phyloP scores from a whole-genome alignment of 2,888 invertebrate genomes.

The Ornithoptera alexandrae region DNA sequence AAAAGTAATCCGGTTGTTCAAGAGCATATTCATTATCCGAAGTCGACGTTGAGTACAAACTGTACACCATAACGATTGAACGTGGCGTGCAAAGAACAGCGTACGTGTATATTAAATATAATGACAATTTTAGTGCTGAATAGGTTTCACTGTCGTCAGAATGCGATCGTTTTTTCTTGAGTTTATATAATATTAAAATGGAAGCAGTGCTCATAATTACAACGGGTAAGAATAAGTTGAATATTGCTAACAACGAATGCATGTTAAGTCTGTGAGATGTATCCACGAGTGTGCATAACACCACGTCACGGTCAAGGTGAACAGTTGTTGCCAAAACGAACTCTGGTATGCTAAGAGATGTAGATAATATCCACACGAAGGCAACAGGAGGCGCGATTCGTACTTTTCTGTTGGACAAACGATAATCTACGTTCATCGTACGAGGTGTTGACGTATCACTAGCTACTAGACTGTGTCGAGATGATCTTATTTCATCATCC shows the following conservation, averaged over 20 bases:
- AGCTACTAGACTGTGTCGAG: constrained; percentile 72
- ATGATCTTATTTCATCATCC: constrained; percentile 70
- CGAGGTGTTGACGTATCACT: constrained; percentile 73
- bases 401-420: constrained; percentile 62
- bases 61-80: constrained; percentile 53
- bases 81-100: constrained; percentile 61
- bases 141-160: constrained; percentile 51
- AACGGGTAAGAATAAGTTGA: constrained; percentile 64
- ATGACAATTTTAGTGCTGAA: constrained; percentile 61
- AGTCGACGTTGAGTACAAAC: constrained; percentile 50
- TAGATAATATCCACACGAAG: constrained; percentile 80
- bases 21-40: constrained; percentile 46
- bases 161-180: constrained; percentile 47
- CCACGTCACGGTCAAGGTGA: constrained; percentile 53
- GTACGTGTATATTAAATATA: constrained; percentile 60
- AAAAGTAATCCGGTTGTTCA: constrained; percentile 41
- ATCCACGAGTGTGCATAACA: constrained; percentile 76
- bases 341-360: constrained; percentile 81
- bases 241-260: constrained; percentile 62
- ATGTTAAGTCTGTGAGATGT: constrained; percentile 69
- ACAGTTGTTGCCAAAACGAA: constrained; percentile 76
- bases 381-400: constrained; percentile 76
- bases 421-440: constrained; percentile 78
- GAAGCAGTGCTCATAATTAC: constrained; percentile 54
- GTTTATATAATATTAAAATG: constrained; percentile 54